Conservation (phyloP, 1,140 invertebrate genomes). For the Agraylea sexmaculata region DNA sequence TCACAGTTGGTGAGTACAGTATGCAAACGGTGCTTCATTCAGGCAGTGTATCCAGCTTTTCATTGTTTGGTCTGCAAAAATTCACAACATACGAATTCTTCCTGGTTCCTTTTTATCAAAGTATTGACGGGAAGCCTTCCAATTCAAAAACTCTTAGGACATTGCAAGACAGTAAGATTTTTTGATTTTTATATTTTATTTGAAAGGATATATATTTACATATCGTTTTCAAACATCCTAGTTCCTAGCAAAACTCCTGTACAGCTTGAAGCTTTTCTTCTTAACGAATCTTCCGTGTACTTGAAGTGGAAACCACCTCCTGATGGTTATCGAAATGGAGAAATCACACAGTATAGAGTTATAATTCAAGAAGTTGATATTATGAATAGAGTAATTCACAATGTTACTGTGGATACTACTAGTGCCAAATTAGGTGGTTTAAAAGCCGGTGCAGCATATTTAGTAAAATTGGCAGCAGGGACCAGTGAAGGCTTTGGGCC, state of each 20-base stretch:
- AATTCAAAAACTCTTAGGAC: conserved; percentile 59
- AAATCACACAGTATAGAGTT: conserved; percentile 46
- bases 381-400: conserved; percentile 10
- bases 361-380: conserved; percentile 21
- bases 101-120: conserved; percentile 65
- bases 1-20: conserved; percentile 45
- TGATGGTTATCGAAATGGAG: conserved; percentile 56
- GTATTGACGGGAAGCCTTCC: conserved; percentile 63
- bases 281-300: conserved; percentile 67
- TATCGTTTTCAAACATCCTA: no score
- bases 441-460: conserved; percentile 11
- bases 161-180: conserved; percentile 56
- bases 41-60: conserved; percentile 56
- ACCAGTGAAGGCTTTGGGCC: conserved; percentile 64
- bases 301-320: conserved; percentile 74
- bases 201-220: no score
- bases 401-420: conserved; percentile 9
- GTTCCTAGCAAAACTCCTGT: conserved; percentile 67
- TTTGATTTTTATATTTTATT: no score
- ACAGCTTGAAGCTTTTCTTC: conserved; percentile 63
- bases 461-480: conserved; percentile 43
- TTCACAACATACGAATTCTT: conserved; percentile 68
- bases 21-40: conserved; percentile 66
- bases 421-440: conserved; percentile 12
- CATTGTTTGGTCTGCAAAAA: conserved; percentile 56